Base-by-base conservation (phyloP, 2,888 invertebrate species). In the Cephonodes hylas region DNA sequence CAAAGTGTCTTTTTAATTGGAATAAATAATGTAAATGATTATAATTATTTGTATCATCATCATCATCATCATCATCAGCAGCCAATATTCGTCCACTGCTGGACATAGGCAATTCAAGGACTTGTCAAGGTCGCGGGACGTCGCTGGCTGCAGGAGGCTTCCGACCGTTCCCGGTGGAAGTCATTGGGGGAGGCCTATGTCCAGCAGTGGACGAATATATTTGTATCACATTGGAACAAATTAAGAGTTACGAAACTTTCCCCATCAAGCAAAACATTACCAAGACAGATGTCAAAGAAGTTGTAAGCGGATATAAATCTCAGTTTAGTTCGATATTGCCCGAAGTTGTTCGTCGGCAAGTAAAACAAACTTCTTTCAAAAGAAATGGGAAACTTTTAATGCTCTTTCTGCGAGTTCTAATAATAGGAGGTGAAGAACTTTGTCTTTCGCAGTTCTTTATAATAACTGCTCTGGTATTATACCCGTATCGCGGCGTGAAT, bases 331-430 rank as follows among this genome's bases (percentile, higher is more conserved):
- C 77, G 80, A 81, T 84, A 84, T 85, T 83, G 81, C 80, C 76
- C 77, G 68, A 76, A 78, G 79, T 74, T 76, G 76, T 78, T 79
- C 75, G 67, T 76, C 67, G 70, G 76, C 66, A 78, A 85, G 78
- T 79, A 79, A 71, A 66, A 78, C 79, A 75, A 83, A 85, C 75
- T 85, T 80, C 73, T 61, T 61, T 72, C 72, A 72, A 80, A 86
- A 85, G 86, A 86, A 86, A 84, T 80, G 77, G 68, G 76, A 67
- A 86, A 87, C 83, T 89, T 88, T 85, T 86, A 88, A 89, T 87
- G 85, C 80, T 85, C 80, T 85, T 84, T 87, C 79, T 76, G 79
- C 75, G 74, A 77, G 76, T 83, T 85, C 80, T 83, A 81, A 85
- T 86, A 86, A 84, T 82, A 83, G 72, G 73, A 72, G 76, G 75